These are phyloP conservation scores for Dermolepida albohirtum DNA, from an alignment of 2,888 invertebrate genomes.

Conservation along the genomic window DNA sequence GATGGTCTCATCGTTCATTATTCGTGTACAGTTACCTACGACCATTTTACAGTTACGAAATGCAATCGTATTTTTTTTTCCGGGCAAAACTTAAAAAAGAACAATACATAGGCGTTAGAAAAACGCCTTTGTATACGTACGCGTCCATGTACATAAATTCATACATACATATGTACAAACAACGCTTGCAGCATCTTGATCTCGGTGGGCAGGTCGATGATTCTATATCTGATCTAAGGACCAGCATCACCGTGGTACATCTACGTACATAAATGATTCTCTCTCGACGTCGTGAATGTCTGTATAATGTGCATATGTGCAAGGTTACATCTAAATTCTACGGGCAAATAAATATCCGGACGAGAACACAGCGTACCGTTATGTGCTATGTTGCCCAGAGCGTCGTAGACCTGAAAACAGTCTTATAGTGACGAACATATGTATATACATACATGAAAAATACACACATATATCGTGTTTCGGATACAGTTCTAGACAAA, in stretches of 20 bases:
- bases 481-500: too few species aligned
- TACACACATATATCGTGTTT: too few species aligned
- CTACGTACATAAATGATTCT: constrained; percentile 1
- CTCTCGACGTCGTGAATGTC: background rate
- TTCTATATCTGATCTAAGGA: constrained; percentile 8
- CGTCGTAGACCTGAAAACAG: too few species aligned
- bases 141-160: too few species aligned
- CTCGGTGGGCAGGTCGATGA: constrained; percentile 23
- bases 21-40: constrained; percentile 12
- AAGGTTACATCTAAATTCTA: constrained; percentile 20
- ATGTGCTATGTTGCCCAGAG: too few species aligned
- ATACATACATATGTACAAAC: constrained; percentile 3
- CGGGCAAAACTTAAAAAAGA: constrained; percentile 11
- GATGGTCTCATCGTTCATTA: background rate
- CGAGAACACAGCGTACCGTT: background rate
- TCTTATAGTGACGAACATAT: too few species aligned
- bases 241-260: constrained; percentile 8
- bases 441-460: too few species aligned
- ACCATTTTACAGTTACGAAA: constrained; percentile 10
- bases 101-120: constrained; percentile 8
- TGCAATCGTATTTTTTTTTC: constrained; percentile 2
- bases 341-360: constrained; percentile 6
- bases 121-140: constrained; percentile 2
- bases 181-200: constrained; percentile 29
- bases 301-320: too few species aligned